Conservation (phyloP, 2,797 vertebrate species). For the Anguilla marmorata region DNA sequence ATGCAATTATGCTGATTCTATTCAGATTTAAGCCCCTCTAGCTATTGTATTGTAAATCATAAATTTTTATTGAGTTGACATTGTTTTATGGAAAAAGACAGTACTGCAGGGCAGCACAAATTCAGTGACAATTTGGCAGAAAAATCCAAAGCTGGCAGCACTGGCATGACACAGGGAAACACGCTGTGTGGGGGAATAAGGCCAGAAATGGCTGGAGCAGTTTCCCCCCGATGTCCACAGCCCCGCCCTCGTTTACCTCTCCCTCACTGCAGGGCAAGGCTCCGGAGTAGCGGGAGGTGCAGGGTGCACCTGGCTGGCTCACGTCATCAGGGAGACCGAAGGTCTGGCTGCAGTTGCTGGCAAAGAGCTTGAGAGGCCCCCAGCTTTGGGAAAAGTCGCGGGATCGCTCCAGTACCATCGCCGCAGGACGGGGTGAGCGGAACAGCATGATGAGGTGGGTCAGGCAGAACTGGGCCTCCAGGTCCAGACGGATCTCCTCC, state of each 20-base stretch:
- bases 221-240: background rate
- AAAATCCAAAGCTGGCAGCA: too few species aligned
- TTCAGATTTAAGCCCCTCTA: background rate
- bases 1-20: background rate
- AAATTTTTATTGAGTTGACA: background rate
- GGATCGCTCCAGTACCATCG: slow-evolving; percentile 83
- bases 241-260: slow-evolving; percentile 70
- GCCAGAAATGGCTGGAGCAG: too few species aligned
- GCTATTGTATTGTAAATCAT: slow-evolving; percentile 15
- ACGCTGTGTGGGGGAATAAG: background rate
- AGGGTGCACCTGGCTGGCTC: slow-evolving; percentile 71
- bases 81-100: too few species aligned
- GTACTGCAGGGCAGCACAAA: background rate
- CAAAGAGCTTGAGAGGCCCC: slow-evolving; percentile 82
- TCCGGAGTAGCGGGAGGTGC: slow-evolving; percentile 83
- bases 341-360: slow-evolving; percentile 77
- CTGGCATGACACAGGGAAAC: too few species aligned
- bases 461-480: slow-evolving; percentile 81
- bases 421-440: slow-evolving; percentile 81
- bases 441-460: slow-evolving; percentile 83
- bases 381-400: slow-evolving; percentile 80
- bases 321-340: slow-evolving; percentile 81
- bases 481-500: slow-evolving; percentile 80
- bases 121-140: background rate
- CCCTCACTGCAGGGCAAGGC: slow-evolving; percentile 78